phyloP scores from a whole-genome alignment of 2,888 invertebrate genomes.

The Parnassius orleans region DNA sequence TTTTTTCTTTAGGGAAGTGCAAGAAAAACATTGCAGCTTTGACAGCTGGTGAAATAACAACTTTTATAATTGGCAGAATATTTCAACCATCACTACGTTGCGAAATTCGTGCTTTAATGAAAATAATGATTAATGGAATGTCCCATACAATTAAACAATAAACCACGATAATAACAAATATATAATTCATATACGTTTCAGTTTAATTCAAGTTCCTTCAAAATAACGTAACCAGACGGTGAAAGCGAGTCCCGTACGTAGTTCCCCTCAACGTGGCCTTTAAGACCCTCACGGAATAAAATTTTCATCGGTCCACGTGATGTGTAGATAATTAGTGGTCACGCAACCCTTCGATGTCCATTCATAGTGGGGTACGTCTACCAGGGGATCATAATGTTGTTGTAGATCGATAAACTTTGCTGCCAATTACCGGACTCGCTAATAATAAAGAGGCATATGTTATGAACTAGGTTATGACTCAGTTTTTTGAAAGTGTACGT shows the following conservation, averaged over 20 bases:
- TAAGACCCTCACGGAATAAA: constrained; percentile 43
- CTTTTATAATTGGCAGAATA: too few relatives aligned
- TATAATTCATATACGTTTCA: too few relatives aligned
- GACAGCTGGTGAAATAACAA: too few relatives aligned
- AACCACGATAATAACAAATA: too few relatives aligned
- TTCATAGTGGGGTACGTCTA: constrained; percentile 38
- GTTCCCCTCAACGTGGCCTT: constrained; percentile 47
- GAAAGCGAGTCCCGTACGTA: neutral
- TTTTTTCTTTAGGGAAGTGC: too few relatives aligned
- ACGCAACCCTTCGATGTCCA: constrained; percentile 53
- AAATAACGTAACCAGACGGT: neutral
- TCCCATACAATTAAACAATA: too few relatives aligned
- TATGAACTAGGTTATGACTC: neutral
- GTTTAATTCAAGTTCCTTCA: too few relatives aligned
- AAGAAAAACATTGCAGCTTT: too few relatives aligned
- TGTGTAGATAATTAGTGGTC: constrained; percentile 55
- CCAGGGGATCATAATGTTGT: constrained; percentile 20
- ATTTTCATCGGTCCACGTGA: constrained; percentile 38
- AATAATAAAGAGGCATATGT: neutral
- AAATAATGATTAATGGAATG: too few relatives aligned
- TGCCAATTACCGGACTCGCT: constrained; percentile 15
- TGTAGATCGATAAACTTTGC: constrained; percentile 15
- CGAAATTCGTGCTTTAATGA: too few relatives aligned
- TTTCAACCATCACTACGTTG: too few relatives aligned
- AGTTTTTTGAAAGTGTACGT: neutral